Evolutionary conservation across 2,113 vertebrate genomes (phyloP), one percentile per base, ranked within the genome.

Genomic region (Aphyosemion australe): DNA sequence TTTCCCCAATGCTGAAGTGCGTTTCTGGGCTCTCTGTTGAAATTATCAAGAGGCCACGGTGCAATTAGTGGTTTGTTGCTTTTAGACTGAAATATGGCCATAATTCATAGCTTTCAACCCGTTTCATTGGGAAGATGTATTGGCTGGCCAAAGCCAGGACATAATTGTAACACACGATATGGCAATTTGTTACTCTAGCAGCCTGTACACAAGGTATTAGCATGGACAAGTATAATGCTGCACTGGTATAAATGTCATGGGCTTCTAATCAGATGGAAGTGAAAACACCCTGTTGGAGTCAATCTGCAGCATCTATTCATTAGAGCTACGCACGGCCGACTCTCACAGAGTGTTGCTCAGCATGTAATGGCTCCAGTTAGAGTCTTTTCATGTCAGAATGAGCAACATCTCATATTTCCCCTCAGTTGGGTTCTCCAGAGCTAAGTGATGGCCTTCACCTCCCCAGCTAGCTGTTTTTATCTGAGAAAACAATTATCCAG

Each of bases 61-160:
- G 90, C 93, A 94, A 93, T 94, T 89, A 94, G 88, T 87, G 90
- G 91, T 88, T 91, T 94, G 92, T 90, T 92, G 91, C 92, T 94
- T 91, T 90, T 89, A 92, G 90, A 92, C 91, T 92, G 89, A 94
- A 94, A 93, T 93, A 92, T 92, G 89, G 91, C 88, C 90, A 93
- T 90, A 91, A 92, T 91, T 94, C 81, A 94, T 93, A 90, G 91
- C 90, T 92, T 91, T 93, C 89, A 92, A 90, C 78, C 76, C 81
- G 75, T 65, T 91, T 90, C 82, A 90, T 87, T 88, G 88, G 83
- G 90, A 91, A 93, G 90, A 93, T 90, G 79, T 90, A 93, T 92
- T 87, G 89, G 74, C 79, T 80, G 85, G 89, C 78, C 80, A 63
- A 82, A 84, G 85, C 82, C 85, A 82, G 86, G 85, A 88, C 86